Evolutionary conservation across 2,888 invertebrate species (phyloP).

Genomic region (Sipha maydis): DNA sequence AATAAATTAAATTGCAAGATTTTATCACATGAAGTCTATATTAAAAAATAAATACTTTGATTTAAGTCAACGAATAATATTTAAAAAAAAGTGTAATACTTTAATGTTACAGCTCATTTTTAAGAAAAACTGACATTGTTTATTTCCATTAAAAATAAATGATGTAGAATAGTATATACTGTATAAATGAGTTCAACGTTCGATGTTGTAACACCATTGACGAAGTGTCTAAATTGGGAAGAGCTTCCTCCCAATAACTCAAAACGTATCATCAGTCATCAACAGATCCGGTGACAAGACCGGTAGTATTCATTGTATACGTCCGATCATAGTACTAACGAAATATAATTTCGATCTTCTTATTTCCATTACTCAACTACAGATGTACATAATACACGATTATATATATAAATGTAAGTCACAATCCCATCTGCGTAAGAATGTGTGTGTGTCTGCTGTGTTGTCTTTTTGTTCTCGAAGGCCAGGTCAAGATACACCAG

Average conservation of each 20-base stretch:
- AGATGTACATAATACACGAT: neutral
- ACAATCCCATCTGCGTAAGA: constrained; percentile 12
- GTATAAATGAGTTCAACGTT: constrained; percentile 5
- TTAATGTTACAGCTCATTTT: too few species aligned
- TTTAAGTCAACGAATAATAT: too few species aligned
- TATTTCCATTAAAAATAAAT: neutral
- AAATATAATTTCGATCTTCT: constrained; percentile 1
- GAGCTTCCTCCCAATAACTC: neutral
- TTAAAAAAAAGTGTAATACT: too few species aligned
- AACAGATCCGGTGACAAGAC: constrained; percentile 24
- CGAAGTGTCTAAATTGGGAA: constrained; percentile 21
- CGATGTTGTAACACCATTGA: neutral
- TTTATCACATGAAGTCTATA: too few species aligned
- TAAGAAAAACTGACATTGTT: neutral
- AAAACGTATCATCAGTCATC: constrained; percentile 22
- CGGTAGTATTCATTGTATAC: neutral
- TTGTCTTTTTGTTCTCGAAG: constrained; percentile 29
- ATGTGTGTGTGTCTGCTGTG: neutral
- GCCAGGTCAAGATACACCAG: constrained; percentile 38
- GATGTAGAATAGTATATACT: too few species aligned
- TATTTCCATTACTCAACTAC: neutral
- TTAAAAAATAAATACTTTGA: too few species aligned
- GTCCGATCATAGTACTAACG: neutral
- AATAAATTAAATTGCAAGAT: too few species aligned
- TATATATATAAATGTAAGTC: neutral